Evolutionary conservation across 2,888 invertebrate species (phyloP).

Genomic region (Lypha dubia): DNA sequence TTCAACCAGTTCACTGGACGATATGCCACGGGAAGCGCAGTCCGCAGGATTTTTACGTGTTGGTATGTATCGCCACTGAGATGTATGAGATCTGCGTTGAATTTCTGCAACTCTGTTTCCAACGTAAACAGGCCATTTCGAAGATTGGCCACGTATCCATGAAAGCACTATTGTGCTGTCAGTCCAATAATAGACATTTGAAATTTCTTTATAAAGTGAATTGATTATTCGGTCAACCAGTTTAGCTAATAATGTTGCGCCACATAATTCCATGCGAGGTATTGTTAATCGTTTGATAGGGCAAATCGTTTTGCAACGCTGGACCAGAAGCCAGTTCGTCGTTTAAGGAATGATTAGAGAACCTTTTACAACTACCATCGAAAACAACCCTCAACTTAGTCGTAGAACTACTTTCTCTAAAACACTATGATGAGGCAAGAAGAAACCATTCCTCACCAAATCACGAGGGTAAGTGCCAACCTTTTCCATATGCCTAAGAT

Average conservation of each 20-base stretch:
- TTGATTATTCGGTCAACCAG: constrained; percentile 12
- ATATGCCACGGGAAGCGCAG: constrained; percentile 22
- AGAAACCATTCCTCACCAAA: no score
- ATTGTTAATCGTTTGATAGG: neutral
- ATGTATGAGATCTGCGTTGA: constrained; percentile 1
- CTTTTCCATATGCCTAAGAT: no score
- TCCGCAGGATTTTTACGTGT: constrained; percentile 18
- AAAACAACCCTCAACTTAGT: no score
- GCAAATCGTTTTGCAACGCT: no score
- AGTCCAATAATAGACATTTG: constrained; percentile 43
- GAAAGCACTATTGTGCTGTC: constrained; percentile 57
- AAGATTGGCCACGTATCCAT: constrained; percentile 49
- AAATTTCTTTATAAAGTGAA: constrained; percentile 3
- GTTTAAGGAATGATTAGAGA: no score
- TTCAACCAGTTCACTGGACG: constrained; percentile 8
- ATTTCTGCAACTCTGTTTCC: constrained; percentile 34
- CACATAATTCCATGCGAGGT: neutral
- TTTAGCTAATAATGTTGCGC: no score
- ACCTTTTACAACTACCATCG: no score
- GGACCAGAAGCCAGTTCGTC: no score
- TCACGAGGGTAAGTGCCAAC: no score
- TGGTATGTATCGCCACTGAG: neutral
- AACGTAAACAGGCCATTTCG: constrained; percentile 4
- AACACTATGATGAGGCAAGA: no score
- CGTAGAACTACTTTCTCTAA: no score